Evolutionary conservation across 2,113 vertebrate genomes (phyloP), one percentile per base, ranked within the genome.

Genomic region (Chaenocephalus aceratus): DNA sequence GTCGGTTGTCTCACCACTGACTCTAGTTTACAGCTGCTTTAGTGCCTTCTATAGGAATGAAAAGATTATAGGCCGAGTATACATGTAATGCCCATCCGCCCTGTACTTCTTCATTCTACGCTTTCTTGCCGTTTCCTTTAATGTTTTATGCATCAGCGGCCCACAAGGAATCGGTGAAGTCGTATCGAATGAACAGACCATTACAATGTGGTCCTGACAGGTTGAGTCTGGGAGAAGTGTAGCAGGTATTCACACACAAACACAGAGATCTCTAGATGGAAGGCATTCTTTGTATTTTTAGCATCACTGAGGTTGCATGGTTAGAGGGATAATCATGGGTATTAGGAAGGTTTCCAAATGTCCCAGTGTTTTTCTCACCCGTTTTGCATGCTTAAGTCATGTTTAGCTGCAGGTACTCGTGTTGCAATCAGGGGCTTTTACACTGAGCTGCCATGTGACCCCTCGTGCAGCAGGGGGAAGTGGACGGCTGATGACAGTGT

Each of bases 401-500:
- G 15, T 23, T 23, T 7, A 23, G 46, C 41, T 58, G 54, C 51
- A 18, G 36, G 1, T 14, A 10, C 18, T 57, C 11, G 1, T 48
- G 48, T 34, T 45, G 53, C 30, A 46, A 53, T 51, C 36, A 26
- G 26, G 51, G 30, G 18, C 44, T 49, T 11, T 36, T 61, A 18
- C 58, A 48, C 26, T 14, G 52, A 65, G 63, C 62, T 83, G 84
- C 14, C 82, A 84, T 79, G 75, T 87, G 82, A 86, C 60, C 73
- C 62, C 73, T 88, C 18, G 6, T 68, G 30, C 75, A 77, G 84
- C 75, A 80, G 73, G 57, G 78, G 79, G 81, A 41, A 72, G 77
- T 77, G 80, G 26, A 80, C 21, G 73, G 57, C 63, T 53, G 30
- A 66, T 64, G 65, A 67, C 66, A 80, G 69, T 68, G 11, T 65